Percentiles rank a stretch among this genome's conserved stretches.
phyloP scores from a whole-genome alignment of 1,140 invertebrate genomes.

The Trissolcus basalis region DNA sequence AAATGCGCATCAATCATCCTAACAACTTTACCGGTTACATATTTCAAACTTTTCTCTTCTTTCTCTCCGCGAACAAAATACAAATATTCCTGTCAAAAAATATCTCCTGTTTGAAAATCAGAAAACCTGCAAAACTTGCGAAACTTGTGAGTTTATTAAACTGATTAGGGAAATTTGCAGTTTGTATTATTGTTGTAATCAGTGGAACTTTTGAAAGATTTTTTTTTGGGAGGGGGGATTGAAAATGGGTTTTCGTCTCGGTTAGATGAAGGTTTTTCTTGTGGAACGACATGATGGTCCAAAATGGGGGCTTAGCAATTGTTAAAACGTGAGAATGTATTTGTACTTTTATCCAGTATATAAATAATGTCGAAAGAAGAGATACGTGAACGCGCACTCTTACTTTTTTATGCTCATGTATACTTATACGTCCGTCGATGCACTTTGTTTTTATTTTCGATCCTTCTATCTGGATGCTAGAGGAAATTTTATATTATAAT shows the following conservation, averaged over 20 bases:
- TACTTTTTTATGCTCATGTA: conserved; percentile 10
- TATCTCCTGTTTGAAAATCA: no score
- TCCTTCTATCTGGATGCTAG: conserved; percentile 42
- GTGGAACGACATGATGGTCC: conserved; percentile 13
- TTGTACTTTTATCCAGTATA: conserved; percentile 12
- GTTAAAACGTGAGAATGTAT: conserved; percentile 14
- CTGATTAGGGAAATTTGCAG: no score
- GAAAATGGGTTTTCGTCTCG: no score
- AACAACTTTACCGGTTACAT: not conserved
- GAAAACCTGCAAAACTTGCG: no score
- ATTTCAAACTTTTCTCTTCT: not conserved
- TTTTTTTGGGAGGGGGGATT: no score
- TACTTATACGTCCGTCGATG: conserved; percentile 6
- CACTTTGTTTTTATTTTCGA: conserved; percentile 7
- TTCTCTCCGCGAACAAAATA: no score
- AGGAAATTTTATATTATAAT: conserved; percentile 58
- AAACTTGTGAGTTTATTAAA: no score
- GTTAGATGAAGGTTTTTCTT: not conserved
- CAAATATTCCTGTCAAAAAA: no score
- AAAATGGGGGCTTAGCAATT: conserved; percentile 7
- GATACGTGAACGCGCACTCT: not conserved
- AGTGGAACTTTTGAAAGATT: no score
- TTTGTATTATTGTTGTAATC: no score
- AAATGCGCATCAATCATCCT: not conserved
- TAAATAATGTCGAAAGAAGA: conserved; percentile 2